These are phyloP conservation scores for Bufo bufo DNA, from an alignment of 2,113 vertebrate species.

Conservation along the genomic window DNA sequence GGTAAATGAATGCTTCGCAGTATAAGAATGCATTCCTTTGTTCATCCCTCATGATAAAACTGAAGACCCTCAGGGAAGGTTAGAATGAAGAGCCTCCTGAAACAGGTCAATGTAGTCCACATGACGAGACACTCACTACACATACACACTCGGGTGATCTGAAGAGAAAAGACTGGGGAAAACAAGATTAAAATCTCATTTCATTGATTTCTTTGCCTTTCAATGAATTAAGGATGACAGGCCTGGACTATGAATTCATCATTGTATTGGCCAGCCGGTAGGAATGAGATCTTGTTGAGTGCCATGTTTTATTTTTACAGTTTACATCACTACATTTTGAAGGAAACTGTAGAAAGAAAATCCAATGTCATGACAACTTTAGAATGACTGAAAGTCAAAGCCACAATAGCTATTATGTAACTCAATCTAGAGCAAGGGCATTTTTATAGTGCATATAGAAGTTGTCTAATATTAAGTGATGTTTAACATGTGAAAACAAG, in stretches of 20 bases:
- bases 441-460: not conserved
- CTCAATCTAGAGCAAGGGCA: not conserved
- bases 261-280: not conserved
- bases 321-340: not conserved
- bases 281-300: not conserved
- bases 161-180: constrained; percentile 4
- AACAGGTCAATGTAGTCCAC: constrained; percentile 38
- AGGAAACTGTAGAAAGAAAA: not conserved
- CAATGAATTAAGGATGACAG: constrained; percentile 23
- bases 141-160: constrained; percentile 17
- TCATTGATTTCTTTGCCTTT: constrained; percentile 6
- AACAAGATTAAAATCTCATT: constrained; percentile 37
- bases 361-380: not conserved
- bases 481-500: no score
- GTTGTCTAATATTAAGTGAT: no score
- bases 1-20: constrained; percentile 59
- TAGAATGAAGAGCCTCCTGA: constrained; percentile 16
- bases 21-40: constrained; percentile 55
- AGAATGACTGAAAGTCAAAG: not conserved
- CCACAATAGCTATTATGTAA: not conserved
- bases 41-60: constrained; percentile 45
- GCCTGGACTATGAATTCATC: not conserved
- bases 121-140: constrained; percentile 26
- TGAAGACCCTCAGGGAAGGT: constrained; percentile 24
- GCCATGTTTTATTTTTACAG: not conserved